Percentiles rank a stretch among this genome's conserved stretches.
Evolutionary conservation across 2,797 vertebrate species (phyloP).

Genomic region (Sebastiscus albofasciatus): DNA sequence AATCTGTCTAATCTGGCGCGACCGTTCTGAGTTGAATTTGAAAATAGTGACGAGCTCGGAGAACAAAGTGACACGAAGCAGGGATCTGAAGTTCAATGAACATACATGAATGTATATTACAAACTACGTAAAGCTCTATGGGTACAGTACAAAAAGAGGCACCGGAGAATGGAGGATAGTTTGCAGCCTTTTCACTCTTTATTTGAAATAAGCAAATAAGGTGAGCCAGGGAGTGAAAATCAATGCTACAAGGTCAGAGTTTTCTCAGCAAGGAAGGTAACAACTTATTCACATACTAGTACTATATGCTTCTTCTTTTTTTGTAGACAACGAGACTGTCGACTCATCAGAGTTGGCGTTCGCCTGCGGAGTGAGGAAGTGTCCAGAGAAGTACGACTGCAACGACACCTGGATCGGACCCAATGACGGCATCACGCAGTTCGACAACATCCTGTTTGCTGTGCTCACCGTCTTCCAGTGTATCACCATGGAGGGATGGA

Average conservation of each 20-base stretch:
- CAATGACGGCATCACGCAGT: conserved; percentile 98
- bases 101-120: background rate
- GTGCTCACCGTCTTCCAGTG: conserved; percentile 99
- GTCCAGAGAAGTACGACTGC: conserved; percentile 92
- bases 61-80: background rate
- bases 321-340: conserved; percentile 83
- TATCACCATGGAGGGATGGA: conserved; percentile 99
- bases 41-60: background rate
- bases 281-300: background rate
- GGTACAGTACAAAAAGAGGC: background rate
- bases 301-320: background rate
- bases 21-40: background rate
- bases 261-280: background rate
- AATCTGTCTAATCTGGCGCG: background rate
- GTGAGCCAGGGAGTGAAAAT: background rate
- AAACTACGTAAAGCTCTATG: background rate
- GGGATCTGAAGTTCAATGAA: background rate
- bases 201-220: background rate
- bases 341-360: conserved; percentile 94
- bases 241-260: background rate
- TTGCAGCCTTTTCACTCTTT: background rate
- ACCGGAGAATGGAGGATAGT: background rate
- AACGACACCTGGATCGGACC: conserved; percentile 95
- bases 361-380: conserved; percentile 92
- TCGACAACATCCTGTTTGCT: conserved; percentile 99